Evolutionary conservation across 2,797 vertebrate species (phyloP), one percentile per base, ranked within the genome.

Genomic region (Sebastolobus altivelis): DNA sequence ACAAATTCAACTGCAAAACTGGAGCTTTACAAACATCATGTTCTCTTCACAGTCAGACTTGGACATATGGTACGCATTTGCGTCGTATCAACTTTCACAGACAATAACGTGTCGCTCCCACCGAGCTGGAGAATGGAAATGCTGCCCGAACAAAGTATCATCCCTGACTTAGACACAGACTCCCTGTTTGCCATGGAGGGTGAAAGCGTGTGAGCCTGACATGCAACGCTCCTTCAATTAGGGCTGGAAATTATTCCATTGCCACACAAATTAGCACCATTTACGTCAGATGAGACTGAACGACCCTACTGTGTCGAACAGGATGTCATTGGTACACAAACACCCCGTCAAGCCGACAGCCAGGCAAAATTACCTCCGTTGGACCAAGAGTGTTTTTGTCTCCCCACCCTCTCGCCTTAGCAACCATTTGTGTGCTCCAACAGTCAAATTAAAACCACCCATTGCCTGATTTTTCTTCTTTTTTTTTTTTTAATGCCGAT

Each of bases 291-390:
- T 67, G 76, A 80, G 79, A 87, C 83, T 85, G 81, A 94, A 67
- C 83, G 83, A 60, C 67, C 73, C 79, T 88, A 25, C 75, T 81
- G 81, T 87, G 83, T 91, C 81, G 61, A 79, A 83, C 74, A 87
- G 87, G 79, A 91, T 79, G 87, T 90, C 79, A 86, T 27, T 78
- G 87, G 82, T 90, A 77, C 73, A 89, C 86, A 92, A 92, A 93
- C 81, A 74, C 77, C 75, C 69, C 16, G 79, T 83, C 81, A 79
- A 82, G 81, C 74, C 7, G 56, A 72, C 80, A 78, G 85, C 72
- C 82, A 89, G 85, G 84, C 77, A 78, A 91, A 93, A 92, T 93
- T 35, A 92, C 82, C 88, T 84, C 82, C 4, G 56, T 52, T 85
- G 71, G 62, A 85, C 80, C 72, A 55, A 62, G 58, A 73, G 75